Evolutionary conservation across 2,113 vertebrate genomes (phyloP).

Genomic region (Empidonax alnorum): DNA sequence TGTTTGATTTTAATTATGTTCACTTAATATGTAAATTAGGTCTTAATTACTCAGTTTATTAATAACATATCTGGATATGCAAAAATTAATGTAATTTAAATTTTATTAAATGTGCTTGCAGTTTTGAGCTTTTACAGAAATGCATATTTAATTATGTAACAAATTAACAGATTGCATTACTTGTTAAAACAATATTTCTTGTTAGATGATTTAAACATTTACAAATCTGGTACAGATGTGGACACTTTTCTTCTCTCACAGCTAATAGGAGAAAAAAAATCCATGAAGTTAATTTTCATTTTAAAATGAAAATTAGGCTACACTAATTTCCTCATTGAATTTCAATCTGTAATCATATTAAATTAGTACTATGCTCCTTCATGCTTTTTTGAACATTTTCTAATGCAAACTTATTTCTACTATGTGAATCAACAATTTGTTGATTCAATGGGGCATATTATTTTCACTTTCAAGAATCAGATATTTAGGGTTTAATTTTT

Average conservation of each 20-base stretch:
- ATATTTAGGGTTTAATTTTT: background rate
- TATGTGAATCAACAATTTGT: conserved; percentile 28
- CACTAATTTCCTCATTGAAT: conserved; percentile 29
- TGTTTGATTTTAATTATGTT: conserved; percentile 66
- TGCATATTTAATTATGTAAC: conserved; percentile 64
- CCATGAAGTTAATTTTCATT: conserved; percentile 63
- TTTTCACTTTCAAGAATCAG: conserved; percentile 44
- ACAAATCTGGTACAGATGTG: conserved; percentile 41
- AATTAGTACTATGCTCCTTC: conserved; percentile 37
- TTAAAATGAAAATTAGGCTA: conserved; percentile 66
- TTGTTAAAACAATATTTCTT: conserved; percentile 60
- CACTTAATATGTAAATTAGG: conserved; percentile 57
- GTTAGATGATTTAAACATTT: conserved; percentile 56
- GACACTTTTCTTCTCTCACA: conserved; percentile 51
- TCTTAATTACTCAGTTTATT: conserved; percentile 52
- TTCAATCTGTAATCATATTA: conserved; percentile 61
- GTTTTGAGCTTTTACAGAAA: conserved; percentile 53
- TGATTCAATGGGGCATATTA: conserved; percentile 1
- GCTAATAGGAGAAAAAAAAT: conserved; percentile 61
- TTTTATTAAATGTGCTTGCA: conserved; percentile 57
- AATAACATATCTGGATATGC: conserved; percentile 47
- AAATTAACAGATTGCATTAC: conserved; percentile 68
- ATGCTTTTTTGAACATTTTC: conserved; percentile 46
- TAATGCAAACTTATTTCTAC: conserved; percentile 44
- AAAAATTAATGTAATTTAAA: conserved; percentile 65